Evolutionary conservation across 2,113 vertebrate genomes (phyloP).

Genomic region (Athene cunicularia): DNA sequence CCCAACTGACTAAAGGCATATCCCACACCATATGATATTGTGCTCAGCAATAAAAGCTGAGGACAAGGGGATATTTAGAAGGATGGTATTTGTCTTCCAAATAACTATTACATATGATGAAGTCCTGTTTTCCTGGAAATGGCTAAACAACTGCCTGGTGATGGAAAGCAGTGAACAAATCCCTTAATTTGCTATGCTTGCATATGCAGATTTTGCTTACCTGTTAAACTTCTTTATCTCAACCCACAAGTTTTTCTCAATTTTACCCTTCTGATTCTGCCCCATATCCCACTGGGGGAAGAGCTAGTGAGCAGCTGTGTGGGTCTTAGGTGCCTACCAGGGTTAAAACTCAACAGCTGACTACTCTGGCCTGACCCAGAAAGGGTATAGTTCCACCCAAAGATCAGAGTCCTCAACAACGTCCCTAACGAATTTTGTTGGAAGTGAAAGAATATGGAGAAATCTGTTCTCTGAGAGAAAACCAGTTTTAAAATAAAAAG

Average conservation of each 20-base stretch:
- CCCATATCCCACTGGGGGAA: rapidly evolving
- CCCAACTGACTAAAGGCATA: background rate
- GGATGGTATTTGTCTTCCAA: background rate
- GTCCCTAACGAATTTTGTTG: background rate
- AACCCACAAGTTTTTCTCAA: background rate
- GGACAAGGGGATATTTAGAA: background rate
- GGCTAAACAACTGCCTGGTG: background rate
- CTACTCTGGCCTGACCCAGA: background rate
- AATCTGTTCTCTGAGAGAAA: background rate
- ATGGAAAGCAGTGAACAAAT: background rate
- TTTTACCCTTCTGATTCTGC: background rate
- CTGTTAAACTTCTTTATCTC: background rate
- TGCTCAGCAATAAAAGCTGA: background rate
- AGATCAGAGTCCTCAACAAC: background rate
- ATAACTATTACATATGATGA: rapidly evolving
- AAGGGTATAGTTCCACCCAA: background rate
- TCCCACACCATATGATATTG: background rate
- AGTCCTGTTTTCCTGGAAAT: background rate
- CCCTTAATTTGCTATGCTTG: background rate
- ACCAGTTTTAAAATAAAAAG: background rate
- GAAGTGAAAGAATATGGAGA: background rate
- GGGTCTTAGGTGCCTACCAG: background rate
- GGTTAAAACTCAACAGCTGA: background rate
- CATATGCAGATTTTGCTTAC: background rate
- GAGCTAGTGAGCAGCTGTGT: background rate